phyloP scores from a whole-genome alignment of 2,797 vertebrate genomes.

The Trachurus trachurus region DNA sequence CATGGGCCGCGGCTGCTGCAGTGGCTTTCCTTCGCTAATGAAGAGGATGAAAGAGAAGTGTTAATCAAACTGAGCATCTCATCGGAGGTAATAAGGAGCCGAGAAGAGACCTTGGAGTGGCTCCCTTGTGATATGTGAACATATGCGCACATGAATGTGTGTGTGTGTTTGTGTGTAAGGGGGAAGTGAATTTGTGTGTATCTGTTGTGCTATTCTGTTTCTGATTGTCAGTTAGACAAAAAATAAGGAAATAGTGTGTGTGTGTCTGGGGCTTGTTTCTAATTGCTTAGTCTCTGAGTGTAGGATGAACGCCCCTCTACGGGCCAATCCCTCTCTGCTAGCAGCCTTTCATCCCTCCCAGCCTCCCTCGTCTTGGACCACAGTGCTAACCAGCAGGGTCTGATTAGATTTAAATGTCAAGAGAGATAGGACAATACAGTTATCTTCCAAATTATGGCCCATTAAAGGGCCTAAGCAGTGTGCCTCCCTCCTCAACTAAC shows the following conservation, averaged over 20 bases:
- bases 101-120: conserved; percentile 61
- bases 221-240: conserved; percentile 28
- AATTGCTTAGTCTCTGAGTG: conserved; percentile 47
- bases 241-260: conserved; percentile 35
- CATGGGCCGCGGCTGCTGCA: conserved; percentile 49
- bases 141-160: conserved; percentile 13
- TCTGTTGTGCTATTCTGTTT: conserved; percentile 20
- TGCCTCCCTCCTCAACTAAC: conserved; percentile 75
- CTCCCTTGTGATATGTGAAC: conserved; percentile 50
- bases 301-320: conserved; percentile 35
- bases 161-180: conserved; percentile 22
- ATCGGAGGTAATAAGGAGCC: conserved; percentile 71
- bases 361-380: conserved; percentile 65
- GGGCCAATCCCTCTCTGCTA: conserved; percentile 42
- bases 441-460: conserved; percentile 83
- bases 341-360: conserved; percentile 63
- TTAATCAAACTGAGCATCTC: conserved; percentile 81
- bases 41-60: conserved; percentile 81
- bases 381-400: conserved; percentile 72
- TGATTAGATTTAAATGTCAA: conserved; percentile 85
- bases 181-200: conserved; percentile 20
- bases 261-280: conserved; percentile 43
- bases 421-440: conserved; percentile 82
- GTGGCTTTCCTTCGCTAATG: conserved; percentile 72
- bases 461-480: conserved; percentile 78